Percentiles rank a stretch among this genome's conserved stretches.
phyloP scores from a whole-genome alignment of 2,113 vertebrate genomes.

The Tychaedon coryphoeus region DNA sequence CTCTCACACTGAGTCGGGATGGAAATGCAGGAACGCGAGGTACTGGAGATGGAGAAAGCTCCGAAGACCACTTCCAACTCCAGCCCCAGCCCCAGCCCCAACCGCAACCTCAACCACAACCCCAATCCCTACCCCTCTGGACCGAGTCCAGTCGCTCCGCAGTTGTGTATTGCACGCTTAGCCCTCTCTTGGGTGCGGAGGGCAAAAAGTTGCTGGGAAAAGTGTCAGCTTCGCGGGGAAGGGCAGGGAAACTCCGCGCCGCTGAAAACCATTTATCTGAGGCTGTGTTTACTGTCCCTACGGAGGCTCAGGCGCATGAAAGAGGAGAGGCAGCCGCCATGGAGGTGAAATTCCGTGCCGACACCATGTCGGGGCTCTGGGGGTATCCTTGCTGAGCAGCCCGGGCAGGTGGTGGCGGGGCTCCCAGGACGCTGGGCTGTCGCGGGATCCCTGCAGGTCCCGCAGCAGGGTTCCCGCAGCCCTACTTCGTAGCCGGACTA shows the following conservation, averaged over 20 bases:
- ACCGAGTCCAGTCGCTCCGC: background rate
- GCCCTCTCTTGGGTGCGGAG: background rate
- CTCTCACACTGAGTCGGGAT: background rate
- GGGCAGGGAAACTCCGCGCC: background rate
- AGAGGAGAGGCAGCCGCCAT: background rate
- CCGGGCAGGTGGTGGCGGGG: background rate
- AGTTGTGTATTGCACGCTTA: background rate
- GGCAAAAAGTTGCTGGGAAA: background rate
- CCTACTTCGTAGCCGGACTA: background rate
- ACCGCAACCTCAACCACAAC: background rate
- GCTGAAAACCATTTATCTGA: background rate
- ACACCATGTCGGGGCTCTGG: background rate
- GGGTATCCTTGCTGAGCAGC: background rate
- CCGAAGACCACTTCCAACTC: background rate
- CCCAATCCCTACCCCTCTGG: background rate
- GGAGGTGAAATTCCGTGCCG: background rate
- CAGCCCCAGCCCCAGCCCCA: background rate
- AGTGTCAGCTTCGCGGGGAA: background rate
- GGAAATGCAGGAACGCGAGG: background rate
- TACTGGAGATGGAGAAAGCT: background rate
- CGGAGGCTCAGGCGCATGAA: background rate
- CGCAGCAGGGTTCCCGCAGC: background rate
- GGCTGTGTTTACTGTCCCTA: background rate
- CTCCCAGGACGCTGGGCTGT: accelerated
- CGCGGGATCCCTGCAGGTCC: background rate